These are phyloP conservation scores for Bostrychus sinensis DNA, from an alignment of 2,113 vertebrate genomes.

Conservation along the genomic window DNA sequence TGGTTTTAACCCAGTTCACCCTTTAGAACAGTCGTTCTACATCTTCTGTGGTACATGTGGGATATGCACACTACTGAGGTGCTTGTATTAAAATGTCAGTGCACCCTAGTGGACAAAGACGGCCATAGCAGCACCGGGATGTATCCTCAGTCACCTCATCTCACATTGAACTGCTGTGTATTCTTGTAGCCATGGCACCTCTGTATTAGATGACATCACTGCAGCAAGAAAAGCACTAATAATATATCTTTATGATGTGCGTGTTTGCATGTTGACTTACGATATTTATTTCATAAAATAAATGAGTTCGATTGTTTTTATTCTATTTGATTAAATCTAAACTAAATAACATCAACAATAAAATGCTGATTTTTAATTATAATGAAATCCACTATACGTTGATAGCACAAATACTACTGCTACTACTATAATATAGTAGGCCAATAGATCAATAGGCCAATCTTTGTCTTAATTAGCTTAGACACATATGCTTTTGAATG, in stretches of 20 bases:
- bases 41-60: not conserved
- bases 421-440: too few relatives aligned
- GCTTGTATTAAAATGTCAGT: not conserved
- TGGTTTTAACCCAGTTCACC: not conserved
- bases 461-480: too few relatives aligned
- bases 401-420: too few relatives aligned
- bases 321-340: too few relatives aligned
- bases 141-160: conserved; percentile 5
- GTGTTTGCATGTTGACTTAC: not conserved
- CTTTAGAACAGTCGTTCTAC: not conserved
- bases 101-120: not conserved
- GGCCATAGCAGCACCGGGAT: not conserved
- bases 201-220: conserved; percentile 9
- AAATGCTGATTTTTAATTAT: too few relatives aligned
- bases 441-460: too few relatives aligned
- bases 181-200: conserved; percentile 10
- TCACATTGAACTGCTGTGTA: conserved; percentile 12
- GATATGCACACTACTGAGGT: too few relatives aligned
- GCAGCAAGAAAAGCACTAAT: conserved; percentile 2
- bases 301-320: too few relatives aligned
- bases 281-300: too few relatives aligned
- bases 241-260: not conserved
- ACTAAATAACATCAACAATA: too few relatives aligned
- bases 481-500: too few relatives aligned
- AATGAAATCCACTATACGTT: too few relatives aligned